phyloP scores from a whole-genome alignment of 2,113 vertebrate species.

The Pitta sordida region DNA sequence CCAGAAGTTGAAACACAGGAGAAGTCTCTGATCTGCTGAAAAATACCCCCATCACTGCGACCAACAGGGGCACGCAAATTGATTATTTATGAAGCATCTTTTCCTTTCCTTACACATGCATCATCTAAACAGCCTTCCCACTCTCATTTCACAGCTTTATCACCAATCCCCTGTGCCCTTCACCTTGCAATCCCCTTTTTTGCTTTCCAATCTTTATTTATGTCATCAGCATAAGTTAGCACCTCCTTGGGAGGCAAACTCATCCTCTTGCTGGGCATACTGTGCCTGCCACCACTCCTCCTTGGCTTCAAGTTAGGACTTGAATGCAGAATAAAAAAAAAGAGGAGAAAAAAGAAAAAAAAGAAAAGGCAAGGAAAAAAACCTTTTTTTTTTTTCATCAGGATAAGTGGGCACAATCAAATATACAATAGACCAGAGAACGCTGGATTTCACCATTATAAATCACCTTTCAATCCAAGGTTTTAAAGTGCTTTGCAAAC shows the following conservation, averaged over 20 bases:
- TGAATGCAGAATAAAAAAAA: background rate
- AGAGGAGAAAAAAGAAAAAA: fast-evolving
- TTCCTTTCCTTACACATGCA: background rate
- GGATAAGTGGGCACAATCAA: conserved; percentile 12
- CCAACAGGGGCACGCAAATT: background rate
- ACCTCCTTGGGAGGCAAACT: background rate
- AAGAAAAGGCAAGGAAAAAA: background rate
- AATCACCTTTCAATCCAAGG: conserved; percentile 50
- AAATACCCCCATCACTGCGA: background rate
- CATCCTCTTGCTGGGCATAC: background rate
- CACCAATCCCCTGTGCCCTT: background rate
- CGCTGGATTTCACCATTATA: conserved; percentile 25
- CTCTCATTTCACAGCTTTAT: background rate
- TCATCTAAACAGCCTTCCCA: conserved; percentile 1
- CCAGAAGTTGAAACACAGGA: background rate
- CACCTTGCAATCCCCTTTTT: background rate
- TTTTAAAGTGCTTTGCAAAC: conserved; percentile 55
- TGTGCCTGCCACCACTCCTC: background rate
- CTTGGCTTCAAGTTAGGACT: background rate
- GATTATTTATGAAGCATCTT: conserved; percentile 27
- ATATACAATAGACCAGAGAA: conserved; percentile 17
- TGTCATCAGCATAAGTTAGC: conserved; percentile 25
- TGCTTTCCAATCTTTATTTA: background rate
- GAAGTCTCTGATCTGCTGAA: background rate
- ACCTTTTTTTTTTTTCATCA: background rate